phyloP scores from a whole-genome alignment of 2,113 vertebrate species.

The Chaenocephalus aceratus region DNA sequence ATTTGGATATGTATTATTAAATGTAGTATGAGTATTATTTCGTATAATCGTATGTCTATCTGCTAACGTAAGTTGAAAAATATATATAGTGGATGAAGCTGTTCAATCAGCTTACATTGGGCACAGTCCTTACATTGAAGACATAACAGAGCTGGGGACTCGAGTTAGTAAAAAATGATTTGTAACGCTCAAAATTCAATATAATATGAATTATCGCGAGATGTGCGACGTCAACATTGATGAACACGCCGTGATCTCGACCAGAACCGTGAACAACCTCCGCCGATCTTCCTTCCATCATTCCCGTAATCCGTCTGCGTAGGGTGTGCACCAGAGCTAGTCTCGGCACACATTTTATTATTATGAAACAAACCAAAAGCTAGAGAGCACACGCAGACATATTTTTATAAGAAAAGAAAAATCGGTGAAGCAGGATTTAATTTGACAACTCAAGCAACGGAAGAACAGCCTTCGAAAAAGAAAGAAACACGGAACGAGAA shows the following conservation, averaged over 20 bases:
- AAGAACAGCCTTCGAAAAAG: conserved; percentile 60
- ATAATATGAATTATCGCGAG: conserved; percentile 59
- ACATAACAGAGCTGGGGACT: not conserved
- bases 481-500: conserved; percentile 59
- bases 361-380: conserved; percentile 88
- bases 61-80: too few species aligned
- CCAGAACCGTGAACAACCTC: conserved; percentile 67
- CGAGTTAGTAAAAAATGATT: too few species aligned
- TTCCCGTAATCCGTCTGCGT: conserved; percentile 81
- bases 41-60: too few species aligned
- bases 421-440: conserved; percentile 88
- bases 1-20: not conserved
- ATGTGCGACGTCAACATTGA: conserved; percentile 36
- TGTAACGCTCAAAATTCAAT: accelerated
- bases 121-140: not conserved
- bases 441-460: conserved; percentile 74
- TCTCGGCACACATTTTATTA: conserved; percentile 91
- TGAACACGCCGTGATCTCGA: conserved; percentile 55
- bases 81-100: not conserved
- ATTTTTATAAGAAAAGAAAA: conserved; percentile 82
- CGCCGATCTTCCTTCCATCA: conserved; percentile 77
- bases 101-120: not conserved
- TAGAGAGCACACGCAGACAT: conserved; percentile 83
- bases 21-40: too few species aligned
- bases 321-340: conserved; percentile 88